Evolutionary conservation across 1,140 invertebrate species (phyloP).

Genomic region (Asbolus verrucosus): DNA sequence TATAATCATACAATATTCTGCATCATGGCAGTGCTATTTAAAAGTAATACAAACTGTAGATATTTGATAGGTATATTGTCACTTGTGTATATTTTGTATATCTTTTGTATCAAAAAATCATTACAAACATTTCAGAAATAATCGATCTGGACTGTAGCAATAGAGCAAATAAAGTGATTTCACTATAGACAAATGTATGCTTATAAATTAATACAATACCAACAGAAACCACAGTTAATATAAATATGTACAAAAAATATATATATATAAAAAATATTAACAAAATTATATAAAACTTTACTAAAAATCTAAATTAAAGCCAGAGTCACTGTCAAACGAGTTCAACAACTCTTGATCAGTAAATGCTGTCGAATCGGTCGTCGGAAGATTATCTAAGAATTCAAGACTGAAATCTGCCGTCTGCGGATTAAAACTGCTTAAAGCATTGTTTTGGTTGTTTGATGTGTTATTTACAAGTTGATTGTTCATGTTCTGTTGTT

Average conservation of each 20-base stretch:
- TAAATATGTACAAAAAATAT: constrained; percentile 56
- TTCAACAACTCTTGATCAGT: constrained; percentile 83
- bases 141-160: too few relatives aligned
- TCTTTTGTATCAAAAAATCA: constrained; percentile 15
- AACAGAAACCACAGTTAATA: constrained; percentile 56
- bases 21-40: constrained; percentile 45
- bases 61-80: constrained; percentile 34
- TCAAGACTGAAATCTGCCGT: constrained; percentile 81
- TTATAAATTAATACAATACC: constrained; percentile 42
- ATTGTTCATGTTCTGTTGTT: constrained; percentile 60
- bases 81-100: constrained; percentile 13
- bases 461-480: constrained; percentile 52
- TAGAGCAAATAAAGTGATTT: too few relatives aligned
- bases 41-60: constrained; percentile 35
- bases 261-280: constrained; percentile 51
- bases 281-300: constrained; percentile 46
- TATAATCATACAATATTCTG: constrained; percentile 36
- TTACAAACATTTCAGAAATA: constrained; percentile 4
- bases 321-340: constrained; percentile 72
- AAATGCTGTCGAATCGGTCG: constrained; percentile 76
- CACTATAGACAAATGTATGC: constrained; percentile 15
- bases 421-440: constrained; percentile 69
- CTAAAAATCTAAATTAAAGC: constrained; percentile 68
- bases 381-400: constrained; percentile 82
- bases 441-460: constrained; percentile 64